phyloP scores from a whole-genome alignment of 2,888 invertebrate genomes.

The Harpalus rufipes region DNA sequence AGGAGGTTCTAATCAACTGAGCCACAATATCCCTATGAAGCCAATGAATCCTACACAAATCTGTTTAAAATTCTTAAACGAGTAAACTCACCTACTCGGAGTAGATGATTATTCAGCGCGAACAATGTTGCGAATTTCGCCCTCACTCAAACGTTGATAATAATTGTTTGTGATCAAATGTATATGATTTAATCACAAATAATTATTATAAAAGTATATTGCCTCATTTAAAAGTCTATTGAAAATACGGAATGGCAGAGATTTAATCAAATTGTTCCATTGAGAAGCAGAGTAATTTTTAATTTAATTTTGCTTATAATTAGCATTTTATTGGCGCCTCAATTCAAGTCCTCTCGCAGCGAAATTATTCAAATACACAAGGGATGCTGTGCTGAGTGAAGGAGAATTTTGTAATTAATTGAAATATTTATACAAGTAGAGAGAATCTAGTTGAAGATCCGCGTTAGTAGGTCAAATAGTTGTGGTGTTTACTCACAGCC shows the following conservation, averaged over 20 bases:
- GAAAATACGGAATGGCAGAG: not conserved
- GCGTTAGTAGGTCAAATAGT: constrained; percentile 52
- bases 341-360: constrained; percentile 7
- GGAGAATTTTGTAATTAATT: constrained; percentile 27
- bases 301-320: constrained; percentile 37
- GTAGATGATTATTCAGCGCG: too few relatives aligned
- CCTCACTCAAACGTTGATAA: too few relatives aligned
- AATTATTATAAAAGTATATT: not conserved
- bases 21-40: too few relatives aligned
- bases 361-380: constrained; percentile 36
- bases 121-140: too few relatives aligned
- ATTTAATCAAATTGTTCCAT: constrained; percentile 29
- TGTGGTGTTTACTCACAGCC: constrained; percentile 30
- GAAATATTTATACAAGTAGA: constrained; percentile 16
- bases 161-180: too few relatives aligned
- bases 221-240: not conserved
- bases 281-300: constrained; percentile 30
- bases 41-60: too few relatives aligned
- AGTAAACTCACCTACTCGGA: too few relatives aligned
- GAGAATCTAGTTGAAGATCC: constrained; percentile 6
- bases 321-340: constrained; percentile 43
- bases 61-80: too few relatives aligned
- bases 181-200: too few relatives aligned
- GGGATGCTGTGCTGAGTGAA: not conserved
- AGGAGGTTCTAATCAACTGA: too few relatives aligned